A percentile compares a stretch with the other conserved stretches of the same genome.
Conservation (phyloP, 53 echinoderm and acorn worm genomes). For the Patiria pectinifera region DNA sequence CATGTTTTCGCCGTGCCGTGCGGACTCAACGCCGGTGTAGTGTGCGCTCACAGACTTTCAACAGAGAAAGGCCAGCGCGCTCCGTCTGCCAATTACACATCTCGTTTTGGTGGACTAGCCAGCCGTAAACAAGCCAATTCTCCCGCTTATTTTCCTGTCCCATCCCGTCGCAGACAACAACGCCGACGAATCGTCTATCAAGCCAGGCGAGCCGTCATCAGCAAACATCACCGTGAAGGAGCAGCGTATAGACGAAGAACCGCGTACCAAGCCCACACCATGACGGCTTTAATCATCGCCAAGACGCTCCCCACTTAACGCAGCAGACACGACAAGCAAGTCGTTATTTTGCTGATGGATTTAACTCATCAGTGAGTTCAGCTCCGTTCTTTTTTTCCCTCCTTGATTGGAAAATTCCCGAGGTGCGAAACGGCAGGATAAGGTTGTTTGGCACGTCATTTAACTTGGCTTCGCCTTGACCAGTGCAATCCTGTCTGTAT, state of each 20-base stretch:
- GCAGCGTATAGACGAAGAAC: not conserved
- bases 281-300: constrained; percentile 21
- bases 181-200: not conserved
- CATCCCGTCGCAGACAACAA: constrained; percentile 28
- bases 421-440: constrained; percentile 8
- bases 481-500: not conserved
- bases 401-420: constrained; percentile 47
- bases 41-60: not conserved
- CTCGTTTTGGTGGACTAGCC: constrained; percentile 1
- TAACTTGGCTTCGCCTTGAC: constrained; percentile 29
- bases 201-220: not conserved
- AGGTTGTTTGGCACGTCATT: not conserved
- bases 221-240: constrained; percentile 1
- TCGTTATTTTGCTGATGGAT: constrained; percentile 40
- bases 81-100: constrained; percentile 46
- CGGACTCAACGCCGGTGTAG: not conserved
- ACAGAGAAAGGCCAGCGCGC: not conserved
- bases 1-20: constrained; percentile 6
- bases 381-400: not conserved
- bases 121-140: constrained; percentile 64
- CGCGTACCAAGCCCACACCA: not conserved
- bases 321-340: constrained; percentile 7
- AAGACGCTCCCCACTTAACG: not conserved
- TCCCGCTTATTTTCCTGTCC: constrained; percentile 49
- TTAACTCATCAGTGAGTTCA: constrained; percentile 11